A percentile compares a stretch with the other conserved stretches of the same genome.
These are phyloP conservation scores for Prunella fulvescens DNA, from an alignment of 2,113 vertebrate species.

Conservation along the genomic window DNA sequence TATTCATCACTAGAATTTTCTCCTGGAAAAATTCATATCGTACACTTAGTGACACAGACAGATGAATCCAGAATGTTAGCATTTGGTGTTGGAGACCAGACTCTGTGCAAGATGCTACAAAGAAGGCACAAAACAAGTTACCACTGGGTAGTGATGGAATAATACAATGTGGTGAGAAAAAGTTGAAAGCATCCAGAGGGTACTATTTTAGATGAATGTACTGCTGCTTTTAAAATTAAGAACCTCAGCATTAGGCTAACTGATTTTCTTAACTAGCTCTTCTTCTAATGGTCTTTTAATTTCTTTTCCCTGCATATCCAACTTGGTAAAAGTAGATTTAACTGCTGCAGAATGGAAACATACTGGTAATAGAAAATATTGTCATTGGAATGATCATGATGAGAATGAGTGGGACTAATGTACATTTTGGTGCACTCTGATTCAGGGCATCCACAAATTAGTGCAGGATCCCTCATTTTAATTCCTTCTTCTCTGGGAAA, in stretches of 20 bases:
- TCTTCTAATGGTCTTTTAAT: neutral
- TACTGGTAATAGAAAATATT: neutral
- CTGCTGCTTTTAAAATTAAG: neutral
- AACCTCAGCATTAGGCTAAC: neutral
- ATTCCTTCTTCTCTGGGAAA: neutral
- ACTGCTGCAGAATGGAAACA: neutral
- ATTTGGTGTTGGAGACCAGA: conserved; percentile 1
- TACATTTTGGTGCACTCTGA: neutral
- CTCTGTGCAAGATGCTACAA: neutral
- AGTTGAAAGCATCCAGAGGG: neutral
- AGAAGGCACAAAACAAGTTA: neutral
- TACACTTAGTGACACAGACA: conserved; percentile 49
- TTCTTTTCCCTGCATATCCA: neutral
- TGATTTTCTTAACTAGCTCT: neutral
- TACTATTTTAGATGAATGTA: neutral
- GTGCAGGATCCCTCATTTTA: neutral
- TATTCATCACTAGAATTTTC: conserved; percentile 67
- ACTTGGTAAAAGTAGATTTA: neutral
- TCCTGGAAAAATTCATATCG: conserved; percentile 65
- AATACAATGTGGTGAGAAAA: neutral
- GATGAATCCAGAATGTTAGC: conserved; percentile 2
- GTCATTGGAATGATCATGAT: neutral
- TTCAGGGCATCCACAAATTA: neutral
- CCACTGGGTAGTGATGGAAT: neutral
- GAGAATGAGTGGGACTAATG: neutral